Evolutionary conservation across 2,113 vertebrate species (phyloP), one percentile per base, ranked within the genome.

Genomic region (Sturnus vulgaris): DNA sequence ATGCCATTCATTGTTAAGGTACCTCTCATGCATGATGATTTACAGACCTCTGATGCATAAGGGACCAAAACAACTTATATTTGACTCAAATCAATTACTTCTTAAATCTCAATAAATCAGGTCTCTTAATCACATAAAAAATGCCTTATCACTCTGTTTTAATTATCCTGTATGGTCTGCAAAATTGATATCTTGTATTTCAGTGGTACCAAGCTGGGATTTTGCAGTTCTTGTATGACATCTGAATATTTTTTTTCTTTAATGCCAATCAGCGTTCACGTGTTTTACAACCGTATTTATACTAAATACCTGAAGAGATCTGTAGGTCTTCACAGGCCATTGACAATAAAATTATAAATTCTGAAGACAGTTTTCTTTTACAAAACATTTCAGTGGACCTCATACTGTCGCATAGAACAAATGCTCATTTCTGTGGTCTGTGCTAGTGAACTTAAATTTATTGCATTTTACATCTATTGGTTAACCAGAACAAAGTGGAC

Each of bases 111-210:
- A 31, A 91, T 61, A 97, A 96, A 96, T 91, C 50, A 75, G 61
- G 49, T 83, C 59, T 77, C 53, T 90, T 96, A 96, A 97, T 96
- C 82, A 85, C 78, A 89, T 97, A 93, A 96, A 66, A 82, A 92
- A 96, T 88, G 76, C 33, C 57, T 95, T 86, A 85, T 94, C 60
- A 71, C 75, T 92, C 47, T 35, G 42, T 96, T 97, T 95, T 85
- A 87, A 61, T 96, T 93, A 50, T 33, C 53, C 5, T 39, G 27
- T 46, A 60, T 68, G 47, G 55, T 86, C 66, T 95, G 56, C 57
- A 57, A 94, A 96, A 82, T 60, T 90, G 66, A 94, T 94, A 25
- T 71, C 56, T 82, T 75, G 5, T 57, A 56, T 93, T 90, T 63
- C 56, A 86, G 55, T 79, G 70, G 64, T 78, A 68, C 35, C n/a